Evolutionary conservation across 92 coral and sea anemone genomes (phyloP).

Genomic region (Zoanthus solanderi): DNA sequence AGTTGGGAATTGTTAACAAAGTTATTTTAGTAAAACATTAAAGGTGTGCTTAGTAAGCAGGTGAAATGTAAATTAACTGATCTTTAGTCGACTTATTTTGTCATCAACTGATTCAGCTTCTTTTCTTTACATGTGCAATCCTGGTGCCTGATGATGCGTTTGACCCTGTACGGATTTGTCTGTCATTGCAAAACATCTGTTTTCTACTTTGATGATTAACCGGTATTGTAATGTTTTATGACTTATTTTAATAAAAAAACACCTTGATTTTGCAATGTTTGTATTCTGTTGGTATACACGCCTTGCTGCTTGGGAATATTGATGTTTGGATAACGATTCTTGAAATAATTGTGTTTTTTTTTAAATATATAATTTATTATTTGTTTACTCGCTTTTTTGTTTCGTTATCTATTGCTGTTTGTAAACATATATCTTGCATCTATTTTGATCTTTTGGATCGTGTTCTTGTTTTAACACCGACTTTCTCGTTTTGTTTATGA

Average conservation of each 20-base stretch:
- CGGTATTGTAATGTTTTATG: conserved; percentile 3
- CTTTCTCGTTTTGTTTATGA: no score
- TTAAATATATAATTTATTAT: not conserved
- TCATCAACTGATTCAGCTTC: conserved; percentile 26
- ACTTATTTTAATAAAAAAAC: not conserved
- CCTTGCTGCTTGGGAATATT: not conserved
- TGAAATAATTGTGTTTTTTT: not conserved
- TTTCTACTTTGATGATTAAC: not conserved
- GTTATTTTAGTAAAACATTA: no score
- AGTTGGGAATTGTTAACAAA: no score
- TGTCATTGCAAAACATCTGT: not conserved
- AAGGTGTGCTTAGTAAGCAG: no score
- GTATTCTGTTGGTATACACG: not conserved
- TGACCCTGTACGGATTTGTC: not conserved
- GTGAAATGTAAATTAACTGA: no score
- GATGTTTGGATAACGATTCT: conserved; percentile 2
- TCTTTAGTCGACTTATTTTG: not conserved
- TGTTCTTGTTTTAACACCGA: no score
- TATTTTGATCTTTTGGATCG: no score
- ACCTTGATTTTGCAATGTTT: conserved; percentile 2
- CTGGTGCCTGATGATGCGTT: conserved; percentile 13
- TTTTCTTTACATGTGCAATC: conserved; percentile 31
- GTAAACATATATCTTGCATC: no score
- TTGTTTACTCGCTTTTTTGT: not conserved
- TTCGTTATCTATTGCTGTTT: no score